These are phyloP conservation scores for Oreonectes daqikongensis DNA, from an alignment of 2,797 vertebrate genomes.

Conservation along the genomic window DNA sequence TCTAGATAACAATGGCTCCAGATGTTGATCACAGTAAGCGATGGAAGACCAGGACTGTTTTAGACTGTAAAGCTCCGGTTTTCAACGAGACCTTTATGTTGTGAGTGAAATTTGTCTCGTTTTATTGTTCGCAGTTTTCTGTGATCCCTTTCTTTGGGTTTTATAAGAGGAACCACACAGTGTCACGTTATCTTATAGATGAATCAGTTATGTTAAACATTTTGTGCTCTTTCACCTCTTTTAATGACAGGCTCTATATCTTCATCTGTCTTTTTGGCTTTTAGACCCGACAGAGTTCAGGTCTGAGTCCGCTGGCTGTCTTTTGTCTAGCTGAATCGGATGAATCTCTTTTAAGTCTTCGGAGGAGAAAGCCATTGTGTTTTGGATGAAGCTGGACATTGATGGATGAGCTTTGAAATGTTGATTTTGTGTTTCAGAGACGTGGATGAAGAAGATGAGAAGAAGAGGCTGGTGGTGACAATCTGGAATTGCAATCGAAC, in stretches of 20 bases:
- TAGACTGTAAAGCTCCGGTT: slow-evolving; percentile 67
- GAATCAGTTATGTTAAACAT: slow-evolving; percentile 12
- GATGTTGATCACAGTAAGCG: slow-evolving; percentile 55
- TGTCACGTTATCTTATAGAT: slow-evolving; percentile 4
- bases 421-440: slow-evolving; percentile 57
- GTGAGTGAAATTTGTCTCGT: slow-evolving; percentile 63
- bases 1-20: slow-evolving; percentile 57
- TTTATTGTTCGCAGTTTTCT: not conserved
- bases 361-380: slow-evolving; percentile 2
- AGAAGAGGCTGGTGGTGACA: slow-evolving; percentile 67
- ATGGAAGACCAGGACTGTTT: slow-evolving; percentile 63
- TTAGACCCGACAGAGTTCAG: not conserved
- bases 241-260: not conserved
- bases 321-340: slow-evolving; percentile 5
- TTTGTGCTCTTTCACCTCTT: not conserved
- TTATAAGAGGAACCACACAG: slow-evolving; percentile 18
- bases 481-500: slow-evolving; percentile 62
- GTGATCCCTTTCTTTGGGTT: no score
- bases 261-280: slow-evolving; percentile 19
- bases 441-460: slow-evolving; percentile 51
- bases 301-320: slow-evolving; percentile 16
- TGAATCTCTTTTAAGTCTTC: slow-evolving; percentile 19
- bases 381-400: slow-evolving; percentile 13
- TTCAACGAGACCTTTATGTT: slow-evolving; percentile 64
- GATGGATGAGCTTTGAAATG: slow-evolving; percentile 40